Base-by-base conservation (phyloP, 2,113 vertebrate species). In the Lycocorax pyrrhopterus region DNA sequence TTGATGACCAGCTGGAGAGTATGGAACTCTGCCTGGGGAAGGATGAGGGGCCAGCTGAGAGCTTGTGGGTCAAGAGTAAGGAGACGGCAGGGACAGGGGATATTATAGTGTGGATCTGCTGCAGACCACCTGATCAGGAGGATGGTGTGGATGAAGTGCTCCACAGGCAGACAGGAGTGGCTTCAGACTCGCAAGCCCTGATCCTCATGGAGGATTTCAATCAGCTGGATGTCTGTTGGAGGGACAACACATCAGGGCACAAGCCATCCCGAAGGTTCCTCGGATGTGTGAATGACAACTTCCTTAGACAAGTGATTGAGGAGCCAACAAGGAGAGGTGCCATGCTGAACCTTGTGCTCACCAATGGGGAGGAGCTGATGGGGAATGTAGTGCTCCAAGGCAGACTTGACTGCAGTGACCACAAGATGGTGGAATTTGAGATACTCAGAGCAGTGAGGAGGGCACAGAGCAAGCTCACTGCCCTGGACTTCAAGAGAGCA, bases 171-270 rank as follows among this genome's bases (percentile, higher is more conserved):
- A 44, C 6, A 53, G 39, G 8, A 62, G 39, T 3, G 12, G 21
- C 26, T 43, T 62, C 32, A 52, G 0, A 0, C 5, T 53, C 7
- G 3, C 80, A 72, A 62, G 13, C 13, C 10, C 13, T 67, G 75
- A 30, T 80, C 33, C 33, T 67, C 21, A 16, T 26, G 41, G 41
- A 26, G 21, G 21, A 30, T 67, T 80, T 47, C 21, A 37, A 7
- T 12, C 21, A 13, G 13, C 13, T 37, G 21, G 33, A 37, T 37
- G 8, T 53, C 39, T 53, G 13, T 32, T 72, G 47, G 33, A 84
- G 39, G 33, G 33, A 44, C 27, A 32, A 13, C 53, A 26, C 6
- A 11, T 10, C 37, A 30, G 37, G 32, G 25, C 13, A 62, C 20
- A 35, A 44, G 32, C 13, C 44, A 13, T 62, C 26, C 26, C 2